Percentiles rank a stretch among this genome's conserved stretches.
These are phyloP conservation scores for Chelonia mydas DNA, from an alignment of 2,797 vertebrate genomes.

Conservation along the genomic window DNA sequence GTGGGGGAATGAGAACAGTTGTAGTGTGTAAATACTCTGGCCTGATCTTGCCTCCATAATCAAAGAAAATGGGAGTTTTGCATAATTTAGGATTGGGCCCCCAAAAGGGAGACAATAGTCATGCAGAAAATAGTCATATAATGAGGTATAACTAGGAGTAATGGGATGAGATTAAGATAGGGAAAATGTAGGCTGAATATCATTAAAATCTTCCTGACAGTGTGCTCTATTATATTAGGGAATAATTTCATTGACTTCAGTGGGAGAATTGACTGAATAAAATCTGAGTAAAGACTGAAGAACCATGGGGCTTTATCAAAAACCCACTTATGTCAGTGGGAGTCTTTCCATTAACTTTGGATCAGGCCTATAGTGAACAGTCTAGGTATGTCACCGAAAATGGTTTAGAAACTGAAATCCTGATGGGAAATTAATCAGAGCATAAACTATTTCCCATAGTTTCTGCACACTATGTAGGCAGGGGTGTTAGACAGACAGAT, in stretches of 20 bases:
- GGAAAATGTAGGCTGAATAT: constrained; percentile 44
- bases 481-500: constrained; percentile 22
- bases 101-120: neutral
- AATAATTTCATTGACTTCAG: constrained; percentile 32
- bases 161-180: constrained; percentile 37
- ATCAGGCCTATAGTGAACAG: neutral
- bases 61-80: neutral
- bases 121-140: neutral
- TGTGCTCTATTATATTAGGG: constrained; percentile 34
- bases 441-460: constrained; percentile 26
- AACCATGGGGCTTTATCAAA: neutral
- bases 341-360: neutral
- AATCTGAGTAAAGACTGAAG: constrained; percentile 21
- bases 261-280: neutral
- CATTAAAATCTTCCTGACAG: constrained; percentile 74
- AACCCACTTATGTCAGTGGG: neutral
- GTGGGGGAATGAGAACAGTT: neutral
- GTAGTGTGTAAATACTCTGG: neutral
- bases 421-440: constrained; percentile 53
- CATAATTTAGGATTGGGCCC: neutral
- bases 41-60: constrained; percentile 2
- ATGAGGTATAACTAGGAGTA: constrained; percentile 37
- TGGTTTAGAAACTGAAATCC: constrained; percentile 73
- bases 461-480: constrained; percentile 13
- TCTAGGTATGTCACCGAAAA: constrained; percentile 65